Base-by-base conservation (phyloP, 35 echinoderm and acorn worm genomes). In the Apostichopus parvimensis region DNA sequence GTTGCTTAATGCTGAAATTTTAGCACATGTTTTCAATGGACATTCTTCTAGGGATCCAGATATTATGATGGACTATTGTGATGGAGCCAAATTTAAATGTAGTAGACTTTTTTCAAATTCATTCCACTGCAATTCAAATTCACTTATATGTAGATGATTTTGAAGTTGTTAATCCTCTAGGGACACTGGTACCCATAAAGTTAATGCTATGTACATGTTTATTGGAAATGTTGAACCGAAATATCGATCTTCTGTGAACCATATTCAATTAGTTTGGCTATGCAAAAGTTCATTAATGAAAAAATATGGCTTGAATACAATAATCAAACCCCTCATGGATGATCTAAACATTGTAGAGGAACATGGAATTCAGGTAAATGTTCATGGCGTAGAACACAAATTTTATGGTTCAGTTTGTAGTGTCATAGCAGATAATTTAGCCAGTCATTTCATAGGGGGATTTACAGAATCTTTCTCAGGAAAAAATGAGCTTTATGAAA, bases 61-160 rank as follows among this genome's bases (percentile, higher is more conserved):
- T 57, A 83, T 83, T 58, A 5, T 83, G 80, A 15, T 57, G 54
- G 80, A 83, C 80, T 83, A 57, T 13, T 83, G 80, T 83, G 80
- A 83, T 83, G 53, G 80, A 58, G 57, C 14, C 80, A n/a, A 57
- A 1, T 83, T 57, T 23, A 54, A 57, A 21, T 54, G 17, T 45
- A 82, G 54, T 82, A 54, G 54, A n/a, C 80, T 83, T 60, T 9
- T 83, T 17, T 57, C 17, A 55, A 83, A 5, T 58, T 83, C 54
- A 83, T 8, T 22, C 80, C 56, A 5, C 18, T 59, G 14, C 54
- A 15, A 20, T 83, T 15, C 80, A 83, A 18, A 23, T 83, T 23
- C 80, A 83, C n/a, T 45, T 91, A 24, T 91, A 91, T n/a, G n/a
- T 78, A 18, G 89, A 91, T 77, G 76, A 91, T 60, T 91, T 91